A percentile compares a stretch with the other conserved stretches of the same genome.
Conservation (phyloP, 1,140 invertebrate genomes). For the Arctopsyche grandis region DNA sequence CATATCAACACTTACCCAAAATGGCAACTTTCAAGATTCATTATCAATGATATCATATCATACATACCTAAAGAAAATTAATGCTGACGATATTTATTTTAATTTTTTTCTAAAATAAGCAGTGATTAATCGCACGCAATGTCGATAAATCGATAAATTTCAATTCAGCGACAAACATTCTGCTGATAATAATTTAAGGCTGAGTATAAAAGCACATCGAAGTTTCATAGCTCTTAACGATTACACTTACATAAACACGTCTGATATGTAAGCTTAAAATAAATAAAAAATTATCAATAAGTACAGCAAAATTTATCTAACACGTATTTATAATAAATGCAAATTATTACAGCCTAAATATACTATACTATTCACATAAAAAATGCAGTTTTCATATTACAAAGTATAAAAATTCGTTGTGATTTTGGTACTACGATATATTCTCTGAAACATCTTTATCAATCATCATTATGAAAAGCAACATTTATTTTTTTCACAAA, state of each 20-base stretch:
- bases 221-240: conserved; percentile 8
- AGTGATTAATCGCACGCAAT: too few relatives aligned
- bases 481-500: too few relatives aligned
- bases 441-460: too few relatives aligned
- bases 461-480: too few relatives aligned
- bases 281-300: not conserved
- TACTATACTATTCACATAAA: not conserved
- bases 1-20: not conserved
- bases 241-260: not conserved
- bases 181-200: conserved; percentile 17
- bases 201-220: not conserved
- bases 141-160: not conserved
- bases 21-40: not conserved
- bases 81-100: not conserved
- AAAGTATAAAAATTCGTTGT: not conserved
- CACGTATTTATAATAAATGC: not conserved
- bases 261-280: not conserved
- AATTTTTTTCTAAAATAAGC: not conserved
- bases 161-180: conserved; percentile 1
- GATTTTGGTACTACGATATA: too few relatives aligned
- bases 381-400: not conserved
- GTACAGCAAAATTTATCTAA: not conserved
- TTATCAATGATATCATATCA: not conserved
- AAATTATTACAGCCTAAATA: not conserved
- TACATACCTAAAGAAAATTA: not conserved